These are phyloP conservation scores for Saccopteryx bilineata DNA, from an alignment of 2,113 vertebrate genomes.

Conservation along the genomic window DNA sequence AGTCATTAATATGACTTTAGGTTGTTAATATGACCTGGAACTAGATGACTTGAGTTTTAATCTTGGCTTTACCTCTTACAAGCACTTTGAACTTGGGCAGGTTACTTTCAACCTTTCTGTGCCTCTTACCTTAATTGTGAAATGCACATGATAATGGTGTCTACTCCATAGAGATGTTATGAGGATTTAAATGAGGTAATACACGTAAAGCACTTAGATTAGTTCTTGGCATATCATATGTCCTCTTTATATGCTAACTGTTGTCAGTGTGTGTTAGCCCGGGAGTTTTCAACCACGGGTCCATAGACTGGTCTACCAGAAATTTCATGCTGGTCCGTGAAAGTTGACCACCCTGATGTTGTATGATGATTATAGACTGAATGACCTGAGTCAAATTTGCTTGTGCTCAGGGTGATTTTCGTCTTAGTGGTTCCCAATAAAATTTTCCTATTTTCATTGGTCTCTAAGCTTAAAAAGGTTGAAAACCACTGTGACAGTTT, in stretches of 20 bases:
- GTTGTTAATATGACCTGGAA: not conserved
- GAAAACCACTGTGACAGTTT: not conserved
- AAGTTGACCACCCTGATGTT: no score
- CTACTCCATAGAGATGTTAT: not conserved
- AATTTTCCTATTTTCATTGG: no score
- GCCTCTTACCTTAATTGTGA: constrained; percentile 6
- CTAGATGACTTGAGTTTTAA: constrained; percentile 1
- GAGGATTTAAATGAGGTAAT: constrained; percentile 20
- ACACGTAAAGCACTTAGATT: not conserved
- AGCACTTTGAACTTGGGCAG: not conserved
- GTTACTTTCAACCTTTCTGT: constrained; percentile 32
- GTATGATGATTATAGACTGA: no score
- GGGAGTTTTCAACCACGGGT: no score
- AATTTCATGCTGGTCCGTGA: no score
- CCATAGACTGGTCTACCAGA: no score
- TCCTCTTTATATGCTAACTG: not conserved
- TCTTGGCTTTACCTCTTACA: not conserved
- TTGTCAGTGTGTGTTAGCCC: not conserved
- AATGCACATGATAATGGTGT: not conserved
- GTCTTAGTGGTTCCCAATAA: no score
- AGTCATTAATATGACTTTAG: not conserved
- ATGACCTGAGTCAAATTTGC: no score
- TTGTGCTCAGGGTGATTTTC: no score
- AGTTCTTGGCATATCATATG: not conserved
- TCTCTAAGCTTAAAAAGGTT: no score